A percentile compares a stretch with the other conserved stretches of the same genome.
These are phyloP conservation scores for Kryptolebias marmoratus DNA, from an alignment of 2,113 vertebrate genomes.

Conservation along the genomic window DNA sequence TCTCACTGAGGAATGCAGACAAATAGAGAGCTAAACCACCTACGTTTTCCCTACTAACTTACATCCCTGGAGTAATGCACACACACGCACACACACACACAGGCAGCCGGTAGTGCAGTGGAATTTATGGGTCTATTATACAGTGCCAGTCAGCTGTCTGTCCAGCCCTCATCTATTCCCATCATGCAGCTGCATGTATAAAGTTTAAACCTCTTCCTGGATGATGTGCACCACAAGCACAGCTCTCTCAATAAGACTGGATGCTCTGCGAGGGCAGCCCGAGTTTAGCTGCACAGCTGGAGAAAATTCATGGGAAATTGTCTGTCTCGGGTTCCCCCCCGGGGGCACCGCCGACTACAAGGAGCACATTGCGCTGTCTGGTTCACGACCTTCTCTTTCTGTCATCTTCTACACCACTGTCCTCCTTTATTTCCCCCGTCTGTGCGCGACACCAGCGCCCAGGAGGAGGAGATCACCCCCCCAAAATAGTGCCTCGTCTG, in stretches of 20 bases:
- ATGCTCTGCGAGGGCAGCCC: conserved; percentile 25
- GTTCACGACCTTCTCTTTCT: conserved; percentile 41
- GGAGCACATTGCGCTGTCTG: conserved; percentile 44
- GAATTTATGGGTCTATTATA: conserved; percentile 63
- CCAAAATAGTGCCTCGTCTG: conserved; percentile 1
- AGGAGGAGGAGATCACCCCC: background rate
- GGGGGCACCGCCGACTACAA: conserved; percentile 21
- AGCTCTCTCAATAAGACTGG: conserved; percentile 31
- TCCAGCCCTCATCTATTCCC: conserved; percentile 52
- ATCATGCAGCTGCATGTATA: conserved; percentile 49
- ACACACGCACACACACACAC: conserved; percentile 14
- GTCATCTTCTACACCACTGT: conserved; percentile 25
- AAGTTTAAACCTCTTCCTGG: conserved; percentile 44
- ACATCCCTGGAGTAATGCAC: conserved; percentile 33
- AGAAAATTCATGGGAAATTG: conserved; percentile 53
- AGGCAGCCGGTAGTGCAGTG: background rate
- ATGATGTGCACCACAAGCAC: conserved; percentile 8
- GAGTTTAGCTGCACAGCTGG: conserved; percentile 28
- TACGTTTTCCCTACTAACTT: conserved; percentile 37
- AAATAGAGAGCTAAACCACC: conserved; percentile 51
- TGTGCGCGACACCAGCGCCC: background rate
- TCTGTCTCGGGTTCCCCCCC: conserved; percentile 22
- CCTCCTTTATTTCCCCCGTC: conserved; percentile 20
- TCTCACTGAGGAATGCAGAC: conserved; percentile 65
- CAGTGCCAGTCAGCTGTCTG: conserved; percentile 42